Percentiles rank a stretch among this genome's conserved stretches.
Evolutionary conservation across 2,888 invertebrate species (phyloP).

Genomic region (Drosophila longiperda): DNA sequence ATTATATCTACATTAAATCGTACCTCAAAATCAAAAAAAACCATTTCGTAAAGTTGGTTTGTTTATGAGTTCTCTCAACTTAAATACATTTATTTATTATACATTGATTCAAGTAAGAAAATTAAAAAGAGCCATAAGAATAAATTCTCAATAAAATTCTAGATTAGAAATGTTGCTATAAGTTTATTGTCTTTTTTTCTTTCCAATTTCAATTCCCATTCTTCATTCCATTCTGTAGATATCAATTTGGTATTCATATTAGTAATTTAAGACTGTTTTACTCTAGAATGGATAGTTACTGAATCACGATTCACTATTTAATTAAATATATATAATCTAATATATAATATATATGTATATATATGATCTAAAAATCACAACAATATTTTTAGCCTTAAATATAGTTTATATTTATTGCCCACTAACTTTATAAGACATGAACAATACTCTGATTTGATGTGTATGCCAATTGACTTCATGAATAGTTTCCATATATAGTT

Average conservation of each 20-base stretch:
- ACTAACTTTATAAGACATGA: neutral
- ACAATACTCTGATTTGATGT: neutral
- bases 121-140: neutral
- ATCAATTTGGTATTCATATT: neutral
- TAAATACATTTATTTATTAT: neutral
- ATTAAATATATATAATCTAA: neutral
- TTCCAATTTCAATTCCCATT: neutral
- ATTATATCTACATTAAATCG: neutral
- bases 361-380: accelerated
- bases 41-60: neutral
- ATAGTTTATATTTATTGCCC: neutral
- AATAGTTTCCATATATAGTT: slow-evolving; percentile 1
- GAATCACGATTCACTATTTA: neutral
- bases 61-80: neutral
- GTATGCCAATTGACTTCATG: neutral
- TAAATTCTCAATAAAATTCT: neutral
- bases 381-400: neutral
- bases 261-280: neutral
- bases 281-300: neutral
- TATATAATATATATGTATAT: neutral
- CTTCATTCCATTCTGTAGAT: neutral
- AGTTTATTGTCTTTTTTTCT: neutral
- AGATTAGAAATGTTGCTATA: neutral
- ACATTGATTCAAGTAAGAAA: neutral
- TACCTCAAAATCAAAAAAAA: neutral